Evolutionary conservation across 2,797 vertebrate genomes (phyloP).

Genomic region (Todus mexicanus): DNA sequence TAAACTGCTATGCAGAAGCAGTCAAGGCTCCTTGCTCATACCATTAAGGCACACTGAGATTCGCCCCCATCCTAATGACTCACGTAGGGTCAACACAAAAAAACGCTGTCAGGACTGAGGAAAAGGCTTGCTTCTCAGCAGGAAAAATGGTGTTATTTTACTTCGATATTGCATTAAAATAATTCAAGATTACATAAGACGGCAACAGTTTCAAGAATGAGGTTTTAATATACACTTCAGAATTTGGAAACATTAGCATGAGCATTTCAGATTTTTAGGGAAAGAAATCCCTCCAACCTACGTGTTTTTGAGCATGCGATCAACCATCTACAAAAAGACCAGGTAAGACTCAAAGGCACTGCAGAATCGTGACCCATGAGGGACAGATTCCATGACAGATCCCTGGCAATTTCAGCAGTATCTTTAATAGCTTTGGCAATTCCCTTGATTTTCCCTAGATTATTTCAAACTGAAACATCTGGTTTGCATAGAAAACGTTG

Average conservation of each 20-base stretch:
- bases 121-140: background rate
- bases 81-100: background rate
- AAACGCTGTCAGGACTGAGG: background rate
- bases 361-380: background rate
- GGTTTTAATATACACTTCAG: background rate
- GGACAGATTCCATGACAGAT: background rate
- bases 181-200: background rate
- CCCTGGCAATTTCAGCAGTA: background rate
- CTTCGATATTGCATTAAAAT: background rate
- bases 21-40: background rate
- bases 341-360: background rate
- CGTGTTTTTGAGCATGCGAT: background rate
- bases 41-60: background rate
- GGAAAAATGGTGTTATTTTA: background rate
- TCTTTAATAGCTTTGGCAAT: background rate
- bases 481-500: background rate
- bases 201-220: background rate
- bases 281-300: background rate
- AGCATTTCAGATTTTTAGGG: background rate
- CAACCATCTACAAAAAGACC: background rate
- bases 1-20: background rate
- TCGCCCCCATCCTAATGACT: background rate
- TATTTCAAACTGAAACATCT: background rate
- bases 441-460: background rate
- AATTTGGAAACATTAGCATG: background rate